Conservation (phyloP, 2,888 invertebrate genomes). For the Acrobasis consociella region DNA sequence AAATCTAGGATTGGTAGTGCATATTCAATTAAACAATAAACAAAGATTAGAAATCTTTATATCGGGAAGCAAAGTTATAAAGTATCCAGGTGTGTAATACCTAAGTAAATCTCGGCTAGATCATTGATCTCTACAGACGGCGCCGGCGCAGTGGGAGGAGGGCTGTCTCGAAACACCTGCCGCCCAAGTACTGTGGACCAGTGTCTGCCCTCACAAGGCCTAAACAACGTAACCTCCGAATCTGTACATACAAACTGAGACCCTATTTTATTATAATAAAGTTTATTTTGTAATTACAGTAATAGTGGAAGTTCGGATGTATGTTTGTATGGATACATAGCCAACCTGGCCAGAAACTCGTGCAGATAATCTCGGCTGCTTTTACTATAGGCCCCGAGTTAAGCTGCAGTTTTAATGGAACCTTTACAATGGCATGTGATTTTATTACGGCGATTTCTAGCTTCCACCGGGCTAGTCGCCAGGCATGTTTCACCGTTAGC, state of each 20-base stretch:
- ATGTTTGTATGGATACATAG: conserved; percentile 34
- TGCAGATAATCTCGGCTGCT: conserved; percentile 74
- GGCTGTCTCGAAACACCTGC: conserved; percentile 76
- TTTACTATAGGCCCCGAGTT: conserved; percentile 65
- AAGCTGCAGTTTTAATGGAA: conserved; percentile 55
- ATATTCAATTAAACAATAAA: too few species aligned
- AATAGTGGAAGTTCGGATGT: conserved; percentile 31
- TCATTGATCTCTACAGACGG: conserved; percentile 74
- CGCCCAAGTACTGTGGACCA: conserved; percentile 78
- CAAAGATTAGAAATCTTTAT: background rate
- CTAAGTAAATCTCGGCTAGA: conserved; percentile 77
- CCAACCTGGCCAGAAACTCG: conserved; percentile 75
- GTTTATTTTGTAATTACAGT: conserved; percentile 36
- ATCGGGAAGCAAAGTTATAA: conserved; percentile 18
- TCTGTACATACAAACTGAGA: conserved; percentile 40
- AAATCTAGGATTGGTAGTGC: too few species aligned
- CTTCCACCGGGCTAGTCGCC: conserved; percentile 28
- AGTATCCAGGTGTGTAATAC: conserved; percentile 51
- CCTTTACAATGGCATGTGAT: conserved; percentile 55
- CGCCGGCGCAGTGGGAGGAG: conserved; percentile 78
- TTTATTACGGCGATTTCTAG: conserved; percentile 46
- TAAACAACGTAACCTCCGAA: conserved; percentile 40
- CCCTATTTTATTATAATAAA: conserved; percentile 48
- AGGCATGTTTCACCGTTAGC: conserved; percentile 37
- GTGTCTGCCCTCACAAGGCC: conserved; percentile 44